Base-by-base conservation (phyloP, 2,797 vertebrate species). In the Eurystomus glaucurus region DNA sequence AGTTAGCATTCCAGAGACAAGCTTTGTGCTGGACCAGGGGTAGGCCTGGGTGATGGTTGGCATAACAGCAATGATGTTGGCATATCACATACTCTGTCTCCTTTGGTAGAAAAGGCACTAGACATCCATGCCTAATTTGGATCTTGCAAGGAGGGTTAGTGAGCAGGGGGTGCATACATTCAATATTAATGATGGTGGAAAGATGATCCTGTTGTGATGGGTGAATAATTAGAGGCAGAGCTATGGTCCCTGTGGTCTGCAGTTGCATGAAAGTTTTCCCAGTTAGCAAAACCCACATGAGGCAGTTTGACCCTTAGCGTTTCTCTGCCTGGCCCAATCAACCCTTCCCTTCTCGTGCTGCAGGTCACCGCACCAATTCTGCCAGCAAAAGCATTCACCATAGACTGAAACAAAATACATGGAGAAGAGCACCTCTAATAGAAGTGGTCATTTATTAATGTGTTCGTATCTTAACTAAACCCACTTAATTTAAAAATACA, bases 271-370 rank as follows among this genome's bases (percentile, higher is more conserved):
- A 20, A n/a, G 7, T 65, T 70, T 75, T 79, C 35, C 48, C 46
- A 35, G 28, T 28, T 11, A 84, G n/a, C 33, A 61, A 84, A 90
- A 51, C 16, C 46, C 46, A 22, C 41, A 55, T 1, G 35, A 55
- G 46, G 13, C 14, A n/a, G 10, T 87, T 86, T 75, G 78, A 83
- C n/a, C 46, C 22, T 78, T 41, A 41, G 37, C 0, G 0, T 83
- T 69, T 33, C 29, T 45, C n/a, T 1, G 0, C 11, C 26, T 3
- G 3, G 4, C 19, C 10, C 22, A 20, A 13, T 29, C 52, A 61
- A 5, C 52, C 10, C 22, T 60, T 25, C 13, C 20, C 50, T 74
- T 37, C n/a, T 19, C 35, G 33, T 3, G 20, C 54, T 85, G 48
- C 29, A 61, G 39, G 66, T 70, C 31, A 22, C 4, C 55, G 55